phyloP scores from a whole-genome alignment of 2,797 vertebrate species.

The Enteromius paludinosus region DNA sequence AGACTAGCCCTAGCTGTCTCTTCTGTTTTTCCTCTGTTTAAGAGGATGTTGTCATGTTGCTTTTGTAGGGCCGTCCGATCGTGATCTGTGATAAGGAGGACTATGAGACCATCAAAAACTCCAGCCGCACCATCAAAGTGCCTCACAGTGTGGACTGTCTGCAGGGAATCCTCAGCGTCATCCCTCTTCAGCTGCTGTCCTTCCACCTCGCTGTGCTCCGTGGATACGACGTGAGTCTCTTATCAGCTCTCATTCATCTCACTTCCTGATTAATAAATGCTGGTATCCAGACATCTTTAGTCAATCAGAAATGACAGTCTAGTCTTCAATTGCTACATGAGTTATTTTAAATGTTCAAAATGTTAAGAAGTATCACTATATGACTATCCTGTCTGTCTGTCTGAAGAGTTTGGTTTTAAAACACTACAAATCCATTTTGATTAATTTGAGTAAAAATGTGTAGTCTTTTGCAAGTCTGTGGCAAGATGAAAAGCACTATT shows the following conservation, averaged over 20 bases:
- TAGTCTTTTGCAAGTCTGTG: no score
- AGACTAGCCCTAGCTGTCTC: background rate
- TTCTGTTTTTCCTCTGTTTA: background rate
- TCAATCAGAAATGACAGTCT: background rate
- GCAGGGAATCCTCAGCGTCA: conserved; percentile 95
- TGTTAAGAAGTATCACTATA: no score
- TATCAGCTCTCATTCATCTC: background rate
- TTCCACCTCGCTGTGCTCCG: conserved; percentile 96
- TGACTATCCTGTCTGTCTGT: no score
- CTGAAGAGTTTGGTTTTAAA: no score
- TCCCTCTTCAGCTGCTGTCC: conserved; percentile 95
- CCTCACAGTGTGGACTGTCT: conserved; percentile 97
- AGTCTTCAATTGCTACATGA: background rate
- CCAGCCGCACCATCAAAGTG: conserved; percentile 92
- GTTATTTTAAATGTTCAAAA: no score
- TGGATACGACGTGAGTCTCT: conserved; percentile 89
- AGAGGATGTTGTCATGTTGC: background rate
- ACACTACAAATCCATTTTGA: no score
- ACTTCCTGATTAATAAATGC: background rate
- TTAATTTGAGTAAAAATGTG: no score
- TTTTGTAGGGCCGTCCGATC: conserved; percentile 89
- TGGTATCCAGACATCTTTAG: background rate
- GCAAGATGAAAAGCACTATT: no score
- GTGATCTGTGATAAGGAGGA: conserved; percentile 97
- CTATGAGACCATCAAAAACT: conserved; percentile 91